Conservation (phyloP, 1,140 invertebrate genomes). For the Macrocentrus cingulum region DNA sequence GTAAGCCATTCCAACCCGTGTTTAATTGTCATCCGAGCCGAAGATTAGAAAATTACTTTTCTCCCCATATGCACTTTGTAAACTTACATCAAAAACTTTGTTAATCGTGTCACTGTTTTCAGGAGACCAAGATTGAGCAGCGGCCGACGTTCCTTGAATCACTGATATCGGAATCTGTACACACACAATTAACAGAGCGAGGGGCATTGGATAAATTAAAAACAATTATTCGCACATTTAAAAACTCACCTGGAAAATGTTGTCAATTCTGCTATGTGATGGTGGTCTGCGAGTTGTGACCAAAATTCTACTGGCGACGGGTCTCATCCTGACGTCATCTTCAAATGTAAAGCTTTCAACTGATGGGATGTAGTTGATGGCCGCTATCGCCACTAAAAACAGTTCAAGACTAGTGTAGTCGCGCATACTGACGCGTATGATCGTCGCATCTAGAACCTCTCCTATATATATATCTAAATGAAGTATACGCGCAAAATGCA, state of each 20-base stretch:
- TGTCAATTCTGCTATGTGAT: not conserved
- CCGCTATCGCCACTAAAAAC: not conserved
- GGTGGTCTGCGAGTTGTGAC: not conserved
- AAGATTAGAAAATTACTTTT: too few species aligned
- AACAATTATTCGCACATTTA: not conserved
- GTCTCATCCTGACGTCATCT: not conserved
- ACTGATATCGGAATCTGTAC: slow-evolving; percentile 48
- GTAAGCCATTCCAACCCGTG: too few species aligned
- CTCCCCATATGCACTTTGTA: too few species aligned
- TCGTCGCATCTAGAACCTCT: too few species aligned
- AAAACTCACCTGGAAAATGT: slow-evolving; percentile 18
- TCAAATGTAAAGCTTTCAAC: slow-evolving; percentile 9
- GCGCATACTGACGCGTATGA: too few species aligned
- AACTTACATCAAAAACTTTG: slow-evolving; percentile 42
- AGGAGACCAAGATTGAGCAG: slow-evolving; percentile 39
- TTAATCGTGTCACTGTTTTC: slow-evolving; percentile 39
- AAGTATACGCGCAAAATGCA: too few species aligned
- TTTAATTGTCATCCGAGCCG: too few species aligned
- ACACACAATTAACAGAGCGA: slow-evolving; percentile 11
- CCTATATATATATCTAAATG: too few species aligned
- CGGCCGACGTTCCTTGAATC: slow-evolving; percentile 42
- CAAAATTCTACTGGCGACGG: too few species aligned
- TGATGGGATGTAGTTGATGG: not conserved
- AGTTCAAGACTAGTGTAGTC: not conserved
- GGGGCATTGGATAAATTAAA: not conserved